Evolutionary conservation across 2,888 invertebrate genomes (phyloP).

Genomic region (Drosophila helvetica): DNA sequence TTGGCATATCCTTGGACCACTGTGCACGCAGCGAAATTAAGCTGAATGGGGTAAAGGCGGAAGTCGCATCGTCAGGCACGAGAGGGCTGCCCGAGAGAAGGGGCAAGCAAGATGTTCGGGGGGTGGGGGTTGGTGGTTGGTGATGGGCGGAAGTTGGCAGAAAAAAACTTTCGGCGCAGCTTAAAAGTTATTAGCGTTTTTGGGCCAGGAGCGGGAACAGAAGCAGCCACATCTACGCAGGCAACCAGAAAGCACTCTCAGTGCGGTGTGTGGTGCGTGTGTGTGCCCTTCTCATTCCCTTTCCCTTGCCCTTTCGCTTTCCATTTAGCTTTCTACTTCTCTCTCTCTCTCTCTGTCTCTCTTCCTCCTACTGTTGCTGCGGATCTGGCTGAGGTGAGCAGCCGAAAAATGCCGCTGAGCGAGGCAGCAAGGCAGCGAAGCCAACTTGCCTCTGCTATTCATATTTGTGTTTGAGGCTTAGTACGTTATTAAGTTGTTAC

Average conservation of each 20-base stretch:
- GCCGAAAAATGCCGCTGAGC: conserved; percentile 65
- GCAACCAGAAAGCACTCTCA: conserved; percentile 40
- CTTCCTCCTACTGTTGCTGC: conserved; percentile 9
- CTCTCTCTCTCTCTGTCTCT: background rate
- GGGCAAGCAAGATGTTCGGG: conserved; percentile 14
- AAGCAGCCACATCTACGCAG: conserved; percentile 19
- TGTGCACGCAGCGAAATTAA: conserved; percentile 62
- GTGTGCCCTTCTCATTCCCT: conserved; percentile 10
- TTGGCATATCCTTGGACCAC: conserved; percentile 21
- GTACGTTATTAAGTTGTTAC: conserved; percentile 80
- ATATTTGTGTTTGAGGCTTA: conserved; percentile 79
- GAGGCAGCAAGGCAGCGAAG: conserved; percentile 33
- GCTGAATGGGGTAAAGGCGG: conserved; percentile 72
- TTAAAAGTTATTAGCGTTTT: conserved; percentile 81
- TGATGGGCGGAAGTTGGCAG: conserved; percentile 34
- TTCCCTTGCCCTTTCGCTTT: background rate
- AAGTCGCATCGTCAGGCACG: conserved; percentile 74
- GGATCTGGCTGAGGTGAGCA: conserved; percentile 62
- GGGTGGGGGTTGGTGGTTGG: conserved; percentile 4
- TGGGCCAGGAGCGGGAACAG: conserved; percentile 12
- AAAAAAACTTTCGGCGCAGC: conserved; percentile 68
- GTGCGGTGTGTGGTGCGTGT: conserved; percentile 12
- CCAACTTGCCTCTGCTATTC: conserved; percentile 69
- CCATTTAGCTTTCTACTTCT: background rate
- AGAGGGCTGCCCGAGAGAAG: conserved; percentile 19